Evolutionary conservation across 1,140 invertebrate species (phyloP), one percentile per base, ranked within the genome.

Genomic region (Orius laevigatus): DNA sequence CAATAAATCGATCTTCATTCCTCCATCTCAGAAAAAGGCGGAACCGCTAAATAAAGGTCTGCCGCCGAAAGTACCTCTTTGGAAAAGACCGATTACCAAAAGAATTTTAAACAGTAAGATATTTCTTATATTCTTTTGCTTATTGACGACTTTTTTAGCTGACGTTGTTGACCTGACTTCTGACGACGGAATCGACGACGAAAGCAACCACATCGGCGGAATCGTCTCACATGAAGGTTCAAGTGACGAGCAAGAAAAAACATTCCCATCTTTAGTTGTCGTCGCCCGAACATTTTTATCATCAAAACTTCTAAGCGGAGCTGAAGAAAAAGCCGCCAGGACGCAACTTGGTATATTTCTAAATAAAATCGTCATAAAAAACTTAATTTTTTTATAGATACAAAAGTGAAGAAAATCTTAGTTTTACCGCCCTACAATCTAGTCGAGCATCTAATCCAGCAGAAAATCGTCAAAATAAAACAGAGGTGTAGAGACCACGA

Each of bases 391-490:
- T 16, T 53, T 50, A 35, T 56, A 64, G 69, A 84, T 62, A 67
- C 69, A 6, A 82, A 1, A 65, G 84, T 90, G 0, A 88, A 88
- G 62, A 69, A 73, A 16, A 76, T 87, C 11, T 65, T 90, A 1
- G 79, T 85, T 70, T 76, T 78, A 56, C 73, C 74, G 1, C 74
- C 83, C 0, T 77, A 80, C 32, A 84, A 84, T 59, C 87, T 88
- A 58, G 84, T 82, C 1, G 85, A 90, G 66, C 88, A 84, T 84
- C 68, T 90, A 15, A 83, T 90, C 38, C 84, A 88, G 60, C 77
- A 84, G 60, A 70, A 84, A 84, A 1, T 25, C 58, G 89, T 2
- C 70, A 89, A 1, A 69, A 76, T 0, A 81, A 73, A 86, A 58
- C 85, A 89, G 60, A 73, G 71, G 58, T 87, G 84, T 59, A 62